Base-by-base conservation (phyloP, 2,888 invertebrate species). In the Papilio elwesi region DNA sequence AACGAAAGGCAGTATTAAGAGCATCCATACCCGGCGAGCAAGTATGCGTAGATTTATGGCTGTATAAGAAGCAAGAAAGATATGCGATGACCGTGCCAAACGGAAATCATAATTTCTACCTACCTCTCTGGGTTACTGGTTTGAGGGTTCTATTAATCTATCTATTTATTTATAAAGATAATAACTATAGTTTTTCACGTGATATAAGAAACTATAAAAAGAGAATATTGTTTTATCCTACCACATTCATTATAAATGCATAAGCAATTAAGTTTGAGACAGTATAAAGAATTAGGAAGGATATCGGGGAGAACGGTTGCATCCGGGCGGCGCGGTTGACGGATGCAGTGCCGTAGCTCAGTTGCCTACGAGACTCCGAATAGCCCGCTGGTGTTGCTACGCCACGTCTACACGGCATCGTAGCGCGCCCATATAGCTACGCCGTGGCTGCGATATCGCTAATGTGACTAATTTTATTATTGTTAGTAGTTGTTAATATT, bases 301-400 rank as follows among this genome's bases (percentile, higher is more conserved):
- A 79, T 81, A 78, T 78, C 74, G 75, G 69, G 53, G 69, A 72
- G 65, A 66, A 74, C 69, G 77, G 66, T 81, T 87, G 87, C 85
- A 86, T 79, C 77, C 73, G 73, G 65, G 71, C 71, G 74, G 64
- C 69, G 59, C 73, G 73, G 63, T 77, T 80, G 78, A 80, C 77
- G 82, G 78, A 77, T 84, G 87, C 85, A 84, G 81, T 78, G 76
- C 76, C 68, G 77, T 73, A 74, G 81, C 82, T 85, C 87, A 90
- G 90, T 90, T 79, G 84, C 78, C 82, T 84, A 80, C 86, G 83
- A 83, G 86, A 82, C 74, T 77, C 80, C 83, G 80, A 74, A 76
- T 77, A 80, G 85, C 71, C 76, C 82, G 82, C 83, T 70, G 71
- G 72, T 74, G 74, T 74, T 38, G 47, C 16, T 68, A 73, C 75